Evolutionary conservation across 2,113 vertebrate genomes (phyloP).

Genomic region (human (Homo sapiens)): GRCh38 chr19:33597001-33597500

Average conservation of each 20-base stretch:
- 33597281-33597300: not conserved
- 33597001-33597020: not conserved
- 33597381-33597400: not conserved
- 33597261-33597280: not conserved
- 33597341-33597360: not conserved
- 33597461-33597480: not conserved
- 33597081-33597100: not conserved
- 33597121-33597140: not conserved
- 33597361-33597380: not conserved
- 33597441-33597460: not conserved
- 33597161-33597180: not conserved
- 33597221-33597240: not conserved
- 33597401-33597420: not conserved
- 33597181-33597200: not conserved
- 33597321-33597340: rapidly evolving
- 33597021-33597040: not conserved
- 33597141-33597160: not conserved
- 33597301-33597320: not conserved
- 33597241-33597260: not conserved
- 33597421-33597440: not conserved
- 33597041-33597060: not conserved
- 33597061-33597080: not conserved
- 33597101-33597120: not conserved
- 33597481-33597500: not conserved
- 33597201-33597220: not conserved